Evolutionary conservation across 2,888 invertebrate genomes (phyloP).

Genomic region (Drosophila anceps): DNA sequence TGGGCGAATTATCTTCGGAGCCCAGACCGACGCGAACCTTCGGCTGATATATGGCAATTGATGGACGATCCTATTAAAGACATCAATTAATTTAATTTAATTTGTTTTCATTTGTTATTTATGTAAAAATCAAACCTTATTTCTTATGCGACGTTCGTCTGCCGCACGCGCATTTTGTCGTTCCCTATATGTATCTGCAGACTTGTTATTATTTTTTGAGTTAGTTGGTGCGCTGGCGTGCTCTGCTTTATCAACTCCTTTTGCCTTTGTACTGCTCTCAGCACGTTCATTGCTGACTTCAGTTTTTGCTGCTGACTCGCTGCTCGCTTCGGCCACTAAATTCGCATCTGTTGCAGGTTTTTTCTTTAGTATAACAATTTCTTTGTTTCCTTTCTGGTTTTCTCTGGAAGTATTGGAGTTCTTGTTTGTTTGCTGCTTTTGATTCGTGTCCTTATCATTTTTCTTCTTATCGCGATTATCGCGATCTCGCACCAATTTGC

Average conservation of each 20-base stretch:
- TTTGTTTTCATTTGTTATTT: background rate
- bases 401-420: constrained; percentile 31
- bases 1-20: constrained; percentile 70
- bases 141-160: constrained; percentile 83
- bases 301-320: background rate
- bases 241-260: constrained; percentile 16
- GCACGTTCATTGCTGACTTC: constrained; percentile 4
- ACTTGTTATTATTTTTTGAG: constrained; percentile 14
- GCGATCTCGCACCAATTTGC: constrained; percentile 64
- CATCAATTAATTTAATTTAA: background rate
- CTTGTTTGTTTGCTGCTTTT: constrained; percentile 31
- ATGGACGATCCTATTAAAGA: constrained; percentile 91
- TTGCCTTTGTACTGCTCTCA: background rate
- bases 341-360: constrained; percentile 40
- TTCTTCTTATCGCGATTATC: constrained; percentile 55
- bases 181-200: constrained; percentile 4
- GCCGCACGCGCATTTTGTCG: constrained; percentile 50
- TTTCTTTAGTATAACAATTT: constrained; percentile 77
- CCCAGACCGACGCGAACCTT: constrained; percentile 84
- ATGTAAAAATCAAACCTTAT: constrained; percentile 74
- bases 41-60: constrained; percentile 95
- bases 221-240: background rate
- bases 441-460: constrained; percentile 32
- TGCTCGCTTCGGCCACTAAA: background rate
- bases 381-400: constrained; percentile 65